These are phyloP conservation scores for Baccha elongata DNA, from an alignment of 2,888 invertebrate genomes.

Conservation along the genomic window DNA sequence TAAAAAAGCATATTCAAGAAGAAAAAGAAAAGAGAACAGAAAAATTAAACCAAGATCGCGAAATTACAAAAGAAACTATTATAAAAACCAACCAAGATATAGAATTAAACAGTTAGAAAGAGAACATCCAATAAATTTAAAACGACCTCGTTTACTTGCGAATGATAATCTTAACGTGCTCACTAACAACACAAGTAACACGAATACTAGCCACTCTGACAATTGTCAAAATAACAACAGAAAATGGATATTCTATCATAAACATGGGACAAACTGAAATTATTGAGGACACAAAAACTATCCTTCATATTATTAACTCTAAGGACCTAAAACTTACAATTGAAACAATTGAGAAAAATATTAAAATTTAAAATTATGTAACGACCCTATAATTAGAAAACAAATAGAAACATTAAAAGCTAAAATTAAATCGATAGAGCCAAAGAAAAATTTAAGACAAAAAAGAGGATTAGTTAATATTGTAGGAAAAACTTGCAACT, in stretches of 20 bases:
- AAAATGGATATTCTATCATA: slow-evolving; percentile 15
- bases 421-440: background rate
- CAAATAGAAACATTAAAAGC: background rate
- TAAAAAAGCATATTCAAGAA: background rate
- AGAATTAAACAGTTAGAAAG: slow-evolving; percentile 10
- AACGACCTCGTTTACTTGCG: slow-evolving; percentile 19
- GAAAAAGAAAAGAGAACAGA: slow-evolving; percentile 12
- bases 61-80: slow-evolving; percentile 16
- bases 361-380: background rate
- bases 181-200: background rate
- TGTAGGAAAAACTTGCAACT: no score
- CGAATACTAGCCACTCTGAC: background rate
- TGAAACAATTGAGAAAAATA: background rate
- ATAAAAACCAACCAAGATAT: slow-evolving; percentile 30
- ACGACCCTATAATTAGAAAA: background rate
- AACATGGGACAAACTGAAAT: slow-evolving; percentile 27
- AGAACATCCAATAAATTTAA: slow-evolving; percentile 20
- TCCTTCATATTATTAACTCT: slow-evolving; percentile 13
- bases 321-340: background rate
- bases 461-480: background rate
- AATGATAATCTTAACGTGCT: background rate
- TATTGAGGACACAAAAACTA: slow-evolving; percentile 6
- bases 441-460: background rate
- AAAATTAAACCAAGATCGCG: background rate
- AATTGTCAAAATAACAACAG: slow-evolving; percentile 3